Base-by-base conservation (phyloP, 2,113 vertebrate genomes). In the Microcebus griseorufus region DNA sequence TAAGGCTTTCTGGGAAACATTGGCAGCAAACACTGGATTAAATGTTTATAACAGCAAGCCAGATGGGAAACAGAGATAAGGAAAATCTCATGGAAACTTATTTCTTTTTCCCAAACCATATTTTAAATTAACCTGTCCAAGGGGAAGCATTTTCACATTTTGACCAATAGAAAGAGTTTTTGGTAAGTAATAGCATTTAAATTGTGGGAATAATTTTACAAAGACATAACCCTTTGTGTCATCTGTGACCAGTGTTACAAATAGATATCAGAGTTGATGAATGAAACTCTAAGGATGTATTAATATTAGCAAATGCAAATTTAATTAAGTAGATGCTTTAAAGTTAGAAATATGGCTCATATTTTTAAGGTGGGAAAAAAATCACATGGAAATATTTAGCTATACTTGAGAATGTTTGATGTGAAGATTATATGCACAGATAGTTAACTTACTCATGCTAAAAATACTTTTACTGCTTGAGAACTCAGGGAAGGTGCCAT, bases 61-160 rank as follows among this genome's bases (percentile, higher is more conserved):
- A 99, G 98, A 99, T 98, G 98, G 98, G 98, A 98, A 98, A 97
- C 75, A 97, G 88, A 98, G 98, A 98, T 98, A 98, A 98, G 98
- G 96, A 98, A 98, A 98, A 98, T 98, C 97, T 98, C 97, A 98
- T 97, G 98, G 97, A 98, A 98, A 93, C 94, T 96, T 90, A 93
- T 92, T 98, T 82, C 89, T 53, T 89, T 93, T 72, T 29, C 73
- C 88, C 94, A 98, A 98, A 96, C 75, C 97, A 97, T 81, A 97
- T 97, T 98, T 97, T 96, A 98, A 98, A 96, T 97, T 98, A 98
- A 97, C 93, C 86, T 97, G 67, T 64, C 87, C 89, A 90, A 84
- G 45, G 81, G 88, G 88, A 88, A 97, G 20, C 79, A 95, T 94
- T 97, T 85, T 97, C 64, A 96, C 10, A 94, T 78, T 79, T 73